Percentiles rank a stretch among this genome's conserved stretches.
phyloP scores from a whole-genome alignment of 2,113 vertebrate species.

The Charadrius vociferus region DNA sequence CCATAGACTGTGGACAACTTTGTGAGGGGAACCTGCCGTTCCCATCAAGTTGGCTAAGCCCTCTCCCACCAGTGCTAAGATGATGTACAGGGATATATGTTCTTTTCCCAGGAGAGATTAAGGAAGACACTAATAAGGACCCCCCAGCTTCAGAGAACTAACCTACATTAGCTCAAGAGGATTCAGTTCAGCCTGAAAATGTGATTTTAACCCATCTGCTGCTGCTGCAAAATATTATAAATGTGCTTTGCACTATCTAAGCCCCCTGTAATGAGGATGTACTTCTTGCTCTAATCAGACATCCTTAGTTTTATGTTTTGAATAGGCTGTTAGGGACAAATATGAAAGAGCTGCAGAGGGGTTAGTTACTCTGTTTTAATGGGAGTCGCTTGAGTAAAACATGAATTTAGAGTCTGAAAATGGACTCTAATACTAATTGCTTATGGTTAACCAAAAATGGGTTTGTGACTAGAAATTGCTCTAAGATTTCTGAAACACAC shows the following conservation, averaged over 20 bases:
- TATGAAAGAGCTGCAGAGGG: background rate
- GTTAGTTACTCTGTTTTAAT: background rate
- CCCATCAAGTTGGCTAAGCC: background rate
- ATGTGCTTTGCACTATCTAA: background rate
- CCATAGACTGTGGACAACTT: accelerated
- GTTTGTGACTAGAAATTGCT: background rate
- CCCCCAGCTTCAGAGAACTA: background rate
- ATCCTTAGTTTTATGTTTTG: background rate
- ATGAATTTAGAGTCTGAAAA: background rate
- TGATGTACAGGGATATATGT: background rate
- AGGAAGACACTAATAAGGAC: background rate
- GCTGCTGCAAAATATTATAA: background rate
- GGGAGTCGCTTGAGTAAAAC: background rate
- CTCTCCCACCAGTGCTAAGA: background rate
- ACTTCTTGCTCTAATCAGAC: background rate
- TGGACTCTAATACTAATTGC: background rate
- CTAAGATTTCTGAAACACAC: background rate
- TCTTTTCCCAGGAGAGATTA: background rate
- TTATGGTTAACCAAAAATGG: background rate
- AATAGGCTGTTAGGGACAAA: constrained; percentile 5
- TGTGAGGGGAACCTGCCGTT: background rate
- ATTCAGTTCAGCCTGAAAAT: background rate
- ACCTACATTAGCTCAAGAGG: background rate
- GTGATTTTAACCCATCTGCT: background rate
- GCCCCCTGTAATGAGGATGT: background rate